Conservation (phyloP, 1,140 invertebrate genomes). For the Drosophila orena region DNA sequence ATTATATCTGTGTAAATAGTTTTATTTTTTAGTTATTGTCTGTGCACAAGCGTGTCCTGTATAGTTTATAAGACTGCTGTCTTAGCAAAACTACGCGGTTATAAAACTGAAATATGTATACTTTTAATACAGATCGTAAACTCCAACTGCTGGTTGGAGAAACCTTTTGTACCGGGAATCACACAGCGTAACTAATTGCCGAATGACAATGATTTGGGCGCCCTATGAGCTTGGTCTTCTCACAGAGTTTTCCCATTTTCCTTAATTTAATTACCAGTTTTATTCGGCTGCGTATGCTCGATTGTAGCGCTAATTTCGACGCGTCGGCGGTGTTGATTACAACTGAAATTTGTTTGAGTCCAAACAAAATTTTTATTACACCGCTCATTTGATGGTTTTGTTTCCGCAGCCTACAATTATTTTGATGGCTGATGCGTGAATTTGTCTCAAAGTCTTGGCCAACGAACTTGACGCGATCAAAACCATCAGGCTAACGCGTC, state of each 20-base stretch:
- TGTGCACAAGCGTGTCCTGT: slow-evolving; percentile 49
- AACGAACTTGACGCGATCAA: slow-evolving; percentile 49
- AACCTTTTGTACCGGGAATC: slow-evolving; percentile 51
- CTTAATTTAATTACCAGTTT: slow-evolving; percentile 75
- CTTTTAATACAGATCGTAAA: slow-evolving; percentile 20
- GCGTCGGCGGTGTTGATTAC: slow-evolving; percentile 71
- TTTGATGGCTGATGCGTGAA: slow-evolving; percentile 73
- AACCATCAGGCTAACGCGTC: slow-evolving; percentile 28
- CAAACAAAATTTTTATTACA: slow-evolving; percentile 64
- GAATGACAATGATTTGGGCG: slow-evolving; percentile 29
- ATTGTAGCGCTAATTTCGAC: slow-evolving; percentile 69
- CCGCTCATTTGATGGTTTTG: slow-evolving; percentile 46
- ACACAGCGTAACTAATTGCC: slow-evolving; percentile 73
- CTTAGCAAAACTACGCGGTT: slow-evolving; percentile 37
- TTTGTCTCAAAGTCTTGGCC: slow-evolving; percentile 50
- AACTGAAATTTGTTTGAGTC: slow-evolving; percentile 36
- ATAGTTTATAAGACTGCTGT: slow-evolving; percentile 24
- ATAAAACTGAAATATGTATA: slow-evolving; percentile 13
- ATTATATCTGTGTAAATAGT: slow-evolving; percentile 16
- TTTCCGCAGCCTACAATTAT: slow-evolving; percentile 56
- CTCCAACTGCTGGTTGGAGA: slow-evolving; percentile 3
- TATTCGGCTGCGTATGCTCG: slow-evolving; percentile 48
- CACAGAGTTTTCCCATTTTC: slow-evolving; percentile 50
- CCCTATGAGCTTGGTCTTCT: slow-evolving; percentile 29
- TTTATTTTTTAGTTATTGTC: slow-evolving; percentile 47